Conservation (phyloP, 1,140 invertebrate genomes). For the Saccostrea echinata region DNA sequence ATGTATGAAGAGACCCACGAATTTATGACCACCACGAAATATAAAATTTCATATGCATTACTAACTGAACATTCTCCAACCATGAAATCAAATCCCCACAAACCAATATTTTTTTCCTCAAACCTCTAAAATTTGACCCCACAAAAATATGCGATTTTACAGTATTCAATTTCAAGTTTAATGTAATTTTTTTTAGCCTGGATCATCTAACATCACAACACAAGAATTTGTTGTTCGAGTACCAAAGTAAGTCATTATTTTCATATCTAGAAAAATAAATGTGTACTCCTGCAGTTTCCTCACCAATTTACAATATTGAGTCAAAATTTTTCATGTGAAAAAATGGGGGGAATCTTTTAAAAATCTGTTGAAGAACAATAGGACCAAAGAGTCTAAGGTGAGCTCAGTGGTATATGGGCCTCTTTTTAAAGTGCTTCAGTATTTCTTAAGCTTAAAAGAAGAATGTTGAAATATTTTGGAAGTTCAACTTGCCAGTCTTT, state of each 20-base stretch:
- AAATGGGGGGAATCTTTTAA: neutral
- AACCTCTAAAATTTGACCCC: too few species aligned
- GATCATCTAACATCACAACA: slow-evolving; percentile 47
- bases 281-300: neutral
- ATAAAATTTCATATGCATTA: too few species aligned
- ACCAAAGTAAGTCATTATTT: slow-evolving; percentile 63
- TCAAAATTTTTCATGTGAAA: neutral
- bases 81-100: too few species aligned
- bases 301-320: neutral
- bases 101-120: too few species aligned
- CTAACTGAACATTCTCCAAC: too few species aligned
- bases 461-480: too few species aligned
- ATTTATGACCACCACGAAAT: too few species aligned
- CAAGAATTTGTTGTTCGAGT: slow-evolving; percentile 69
- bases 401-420: neutral
- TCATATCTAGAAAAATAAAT: neutral
- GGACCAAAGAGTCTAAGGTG: neutral
- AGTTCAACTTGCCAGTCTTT: too few species aligned
- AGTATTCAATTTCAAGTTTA: neutral
- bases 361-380: neutral
- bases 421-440: neutral
- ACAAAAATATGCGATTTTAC: too few species aligned
- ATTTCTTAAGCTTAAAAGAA: neutral
- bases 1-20: too few species aligned
- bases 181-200: slow-evolving; percentile 51